phyloP scores from a whole-genome alignment of 1,140 invertebrate species.

The Elymnias hypermnestra region DNA sequence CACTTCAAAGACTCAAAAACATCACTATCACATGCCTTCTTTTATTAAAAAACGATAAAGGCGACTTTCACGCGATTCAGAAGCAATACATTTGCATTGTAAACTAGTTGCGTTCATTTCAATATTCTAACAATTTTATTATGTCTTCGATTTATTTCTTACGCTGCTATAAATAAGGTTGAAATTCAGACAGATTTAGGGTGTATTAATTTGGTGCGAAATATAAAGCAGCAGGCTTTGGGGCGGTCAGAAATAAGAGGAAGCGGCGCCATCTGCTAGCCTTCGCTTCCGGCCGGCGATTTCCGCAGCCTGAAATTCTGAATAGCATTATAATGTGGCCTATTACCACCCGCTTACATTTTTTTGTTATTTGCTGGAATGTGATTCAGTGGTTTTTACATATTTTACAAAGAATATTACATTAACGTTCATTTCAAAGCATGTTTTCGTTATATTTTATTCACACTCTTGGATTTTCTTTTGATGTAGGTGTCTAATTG shows the following conservation, averaged over 20 bases:
- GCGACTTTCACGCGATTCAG: slow-evolving; percentile 22
- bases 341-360: slow-evolving; percentile 27
- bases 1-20: no score
- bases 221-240: slow-evolving; percentile 46
- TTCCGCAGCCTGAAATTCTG: slow-evolving; percentile 52
- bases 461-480: no score
- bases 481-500: no score
- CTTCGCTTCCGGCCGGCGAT: slow-evolving; percentile 39
- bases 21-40: neutral
- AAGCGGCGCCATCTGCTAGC: slow-evolving; percentile 54
- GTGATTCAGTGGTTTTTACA: slow-evolving; percentile 2
- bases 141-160: slow-evolving; percentile 7
- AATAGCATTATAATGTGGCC: slow-evolving; percentile 48
- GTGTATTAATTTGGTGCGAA: slow-evolving; percentile 17
- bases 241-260: slow-evolving; percentile 64
- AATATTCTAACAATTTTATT: slow-evolving; percentile 28
- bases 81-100: slow-evolving; percentile 39
- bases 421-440: no score
- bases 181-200: slow-evolving; percentile 8
- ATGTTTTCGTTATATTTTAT: no score
- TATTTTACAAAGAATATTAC: slow-evolving; percentile 13
- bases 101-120: slow-evolving; percentile 62
- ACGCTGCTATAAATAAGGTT: slow-evolving; percentile 22
- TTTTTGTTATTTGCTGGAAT: slow-evolving; percentile 11
- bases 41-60: slow-evolving; percentile 32